Base-by-base conservation (phyloP, 2,113 vertebrate species). In the human region DNA sequence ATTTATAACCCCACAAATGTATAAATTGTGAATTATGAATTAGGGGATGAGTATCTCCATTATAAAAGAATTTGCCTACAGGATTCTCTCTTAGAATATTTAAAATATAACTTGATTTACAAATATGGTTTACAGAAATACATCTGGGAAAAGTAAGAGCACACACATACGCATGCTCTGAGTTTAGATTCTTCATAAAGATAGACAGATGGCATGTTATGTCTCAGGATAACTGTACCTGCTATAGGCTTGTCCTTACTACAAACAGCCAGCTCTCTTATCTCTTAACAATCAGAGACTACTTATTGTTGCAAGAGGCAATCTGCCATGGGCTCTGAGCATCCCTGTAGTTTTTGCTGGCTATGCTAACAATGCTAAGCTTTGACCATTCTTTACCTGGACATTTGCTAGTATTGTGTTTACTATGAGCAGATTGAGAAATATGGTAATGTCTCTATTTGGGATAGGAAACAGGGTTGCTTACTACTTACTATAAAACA, bases 41-140 rank as follows among this genome's bases (percentile, higher is more conserved):
- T 76, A 89, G 43, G 17, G 23, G 64, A 59, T 86, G 68, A 23
- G 11, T 10, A 76, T 83, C 94, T 97, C 70, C n/a, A 83, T 75
- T 40, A 30, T 59, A n/a, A 61, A 81, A 76, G 27, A 6, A 79
- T 90, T 85, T 38, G 40, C 78, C 59, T 70, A 23, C 11, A 14
- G 59, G n/a, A 13, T 23, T 90, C 35, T 93, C 81, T 72, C 81
- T 85, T 11, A 90, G 81, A 76, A 84, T 89, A 57, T 66, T 90
- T 45, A 88, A 88, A 92, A 68, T 80, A 66, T 45, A 72, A 96
- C 57, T 94, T 97, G 83, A 78, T 66, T 91, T 82, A 75, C 14
- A 90, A 80, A 76, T 81, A 78, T 35, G 38, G 22, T 73, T 97
- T 89, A 59, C 17, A 94, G 55, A 93, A 88, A 89, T 76, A 66